phyloP scores from a whole-genome alignment of 2,113 vertebrate genomes.

The Cathartes aura region DNA sequence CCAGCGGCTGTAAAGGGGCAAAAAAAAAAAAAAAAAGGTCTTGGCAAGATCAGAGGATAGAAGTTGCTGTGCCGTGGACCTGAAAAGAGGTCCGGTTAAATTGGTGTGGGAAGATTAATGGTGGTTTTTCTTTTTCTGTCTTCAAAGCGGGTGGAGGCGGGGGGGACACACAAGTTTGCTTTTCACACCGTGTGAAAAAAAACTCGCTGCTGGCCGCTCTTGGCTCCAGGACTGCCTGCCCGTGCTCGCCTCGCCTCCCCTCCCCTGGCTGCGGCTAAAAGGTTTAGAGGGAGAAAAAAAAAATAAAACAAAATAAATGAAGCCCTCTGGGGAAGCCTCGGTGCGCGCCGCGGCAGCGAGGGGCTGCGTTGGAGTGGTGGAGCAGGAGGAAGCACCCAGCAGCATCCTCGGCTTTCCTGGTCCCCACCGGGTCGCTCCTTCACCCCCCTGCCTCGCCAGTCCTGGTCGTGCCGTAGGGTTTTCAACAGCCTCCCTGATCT shows the following conservation, averaged over 20 bases:
- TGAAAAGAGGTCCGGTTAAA: neutral
- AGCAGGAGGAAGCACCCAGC: neutral
- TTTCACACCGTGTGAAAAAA: neutral
- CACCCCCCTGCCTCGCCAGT: neutral
- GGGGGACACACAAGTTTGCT: neutral
- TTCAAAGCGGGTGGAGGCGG: neutral
- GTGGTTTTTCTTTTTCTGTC: neutral
- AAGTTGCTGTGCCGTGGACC: neutral
- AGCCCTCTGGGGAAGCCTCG: neutral
- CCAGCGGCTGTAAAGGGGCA: neutral
- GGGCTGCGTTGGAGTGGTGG: neutral
- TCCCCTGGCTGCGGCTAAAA: neutral
- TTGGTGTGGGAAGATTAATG: slow-evolving; percentile 9
- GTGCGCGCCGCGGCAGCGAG: neutral
- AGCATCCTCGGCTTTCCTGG: neutral
- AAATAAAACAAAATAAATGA: neutral
- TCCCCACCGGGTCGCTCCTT: rapidly evolving
- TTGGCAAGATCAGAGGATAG: neutral
- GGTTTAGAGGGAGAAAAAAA: neutral
- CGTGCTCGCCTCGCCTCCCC: neutral
- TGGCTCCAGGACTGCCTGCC: neutral
- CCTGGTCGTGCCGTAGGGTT: neutral
- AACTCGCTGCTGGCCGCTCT: neutral
- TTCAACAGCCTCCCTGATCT: neutral
- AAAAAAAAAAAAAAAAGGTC: neutral